Conservation (phyloP, 2,113 vertebrate genomes). For the Takifugu flavidus region DNA sequence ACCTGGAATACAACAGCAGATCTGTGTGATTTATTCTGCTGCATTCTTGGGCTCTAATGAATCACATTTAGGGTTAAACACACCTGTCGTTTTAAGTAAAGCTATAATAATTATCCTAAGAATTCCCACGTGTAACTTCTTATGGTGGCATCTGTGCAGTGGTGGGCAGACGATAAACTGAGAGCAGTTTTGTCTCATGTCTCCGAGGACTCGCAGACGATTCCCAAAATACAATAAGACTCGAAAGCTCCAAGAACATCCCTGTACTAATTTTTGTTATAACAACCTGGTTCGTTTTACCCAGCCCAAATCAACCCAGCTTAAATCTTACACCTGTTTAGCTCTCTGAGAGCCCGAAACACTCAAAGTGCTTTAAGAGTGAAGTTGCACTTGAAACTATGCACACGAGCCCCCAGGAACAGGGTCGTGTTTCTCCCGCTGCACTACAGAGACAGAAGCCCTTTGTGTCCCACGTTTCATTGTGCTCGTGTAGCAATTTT, state of each 20-base stretch:
- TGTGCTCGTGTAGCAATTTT: slow-evolving; percentile 66
- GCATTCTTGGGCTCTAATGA: not conserved
- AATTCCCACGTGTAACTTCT: no score
- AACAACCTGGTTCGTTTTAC: slow-evolving; percentile 27
- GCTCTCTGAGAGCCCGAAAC: slow-evolving; percentile 44
- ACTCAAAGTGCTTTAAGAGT: slow-evolving; percentile 45
- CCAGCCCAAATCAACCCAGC: not conserved
- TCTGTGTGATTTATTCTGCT: not conserved
- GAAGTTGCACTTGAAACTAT: slow-evolving; percentile 51
- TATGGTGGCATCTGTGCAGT: no score
- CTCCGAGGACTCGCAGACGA: no score
- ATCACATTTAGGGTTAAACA: not conserved
- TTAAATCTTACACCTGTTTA: slow-evolving; percentile 51
- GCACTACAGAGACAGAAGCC: slow-evolving; percentile 61
- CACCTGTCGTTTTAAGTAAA: not conserved
- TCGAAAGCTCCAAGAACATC: not conserved
- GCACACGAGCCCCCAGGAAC: slow-evolving; percentile 53
- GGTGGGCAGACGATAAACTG: no score
- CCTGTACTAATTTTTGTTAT: not conserved
- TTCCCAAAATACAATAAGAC: no score
- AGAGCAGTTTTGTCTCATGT: no score
- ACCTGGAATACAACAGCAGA: not conserved
- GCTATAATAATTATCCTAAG: no score
- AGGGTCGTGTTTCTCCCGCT: slow-evolving; percentile 60
- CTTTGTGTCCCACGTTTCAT: slow-evolving; percentile 67